These are phyloP conservation scores for Sigmodon hispidus DNA, from an alignment of 2,113 vertebrate genomes.

Conservation along the genomic window DNA sequence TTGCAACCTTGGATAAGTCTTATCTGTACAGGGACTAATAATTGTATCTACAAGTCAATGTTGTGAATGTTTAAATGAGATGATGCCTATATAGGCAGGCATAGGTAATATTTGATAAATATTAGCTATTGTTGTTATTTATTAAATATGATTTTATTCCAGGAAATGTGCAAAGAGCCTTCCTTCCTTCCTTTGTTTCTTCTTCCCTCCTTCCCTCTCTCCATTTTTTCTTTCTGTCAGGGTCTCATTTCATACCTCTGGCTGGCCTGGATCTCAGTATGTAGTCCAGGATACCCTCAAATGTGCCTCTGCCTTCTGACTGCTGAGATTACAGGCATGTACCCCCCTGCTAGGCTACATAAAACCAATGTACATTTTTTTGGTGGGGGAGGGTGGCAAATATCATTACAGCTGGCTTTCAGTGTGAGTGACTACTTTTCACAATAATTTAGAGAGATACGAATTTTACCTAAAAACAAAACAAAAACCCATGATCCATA, in stretches of 20 bases:
- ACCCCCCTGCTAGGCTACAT: background rate
- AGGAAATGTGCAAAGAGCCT: background rate
- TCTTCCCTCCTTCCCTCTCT: background rate
- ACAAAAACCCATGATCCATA: background rate
- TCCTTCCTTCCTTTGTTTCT: background rate
- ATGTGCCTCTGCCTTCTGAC: background rate
- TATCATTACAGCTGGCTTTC: background rate
- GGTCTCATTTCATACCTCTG: background rate
- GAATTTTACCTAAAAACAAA: background rate
- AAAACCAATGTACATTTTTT: background rate
- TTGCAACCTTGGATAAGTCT: background rate
- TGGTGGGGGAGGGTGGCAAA: background rate
- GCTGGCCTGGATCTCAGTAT: background rate
- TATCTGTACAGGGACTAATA: background rate
- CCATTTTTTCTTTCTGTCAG: background rate
- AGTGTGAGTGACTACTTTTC: background rate
- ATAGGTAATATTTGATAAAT: conserved; percentile 5
- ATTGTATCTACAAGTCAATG: background rate
- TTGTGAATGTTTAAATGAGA: background rate
- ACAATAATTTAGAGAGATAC: background rate
- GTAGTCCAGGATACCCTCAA: background rate
- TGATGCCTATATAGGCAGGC: background rate
- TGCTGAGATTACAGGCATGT: background rate
- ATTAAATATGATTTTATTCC: background rate
- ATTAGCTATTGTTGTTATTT: background rate